Evolutionary conservation across 2,888 invertebrate genomes (phyloP).

Genomic region (Uropetala carovei): DNA sequence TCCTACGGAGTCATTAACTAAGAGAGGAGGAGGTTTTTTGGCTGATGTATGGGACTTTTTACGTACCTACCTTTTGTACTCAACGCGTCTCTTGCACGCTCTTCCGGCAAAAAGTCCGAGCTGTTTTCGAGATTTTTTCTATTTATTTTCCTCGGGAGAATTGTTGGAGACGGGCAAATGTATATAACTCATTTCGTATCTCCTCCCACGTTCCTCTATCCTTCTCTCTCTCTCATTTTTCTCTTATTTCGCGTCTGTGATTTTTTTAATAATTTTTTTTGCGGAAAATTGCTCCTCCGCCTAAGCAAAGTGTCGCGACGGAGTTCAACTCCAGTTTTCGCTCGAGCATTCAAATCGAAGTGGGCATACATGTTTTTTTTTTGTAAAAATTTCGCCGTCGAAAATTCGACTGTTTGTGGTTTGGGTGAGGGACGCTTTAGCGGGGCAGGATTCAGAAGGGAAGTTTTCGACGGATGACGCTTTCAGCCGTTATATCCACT

Average conservation of each 20-base stretch:
- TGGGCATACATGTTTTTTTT: no score
- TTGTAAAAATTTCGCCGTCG: no score
- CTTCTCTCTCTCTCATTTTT: not conserved
- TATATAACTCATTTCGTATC: not conserved
- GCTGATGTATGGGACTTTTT: constrained; percentile 26
- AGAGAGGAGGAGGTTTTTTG: constrained; percentile 27
- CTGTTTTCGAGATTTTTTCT: not conserved
- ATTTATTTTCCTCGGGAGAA: not conserved
- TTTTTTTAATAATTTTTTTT: not conserved
- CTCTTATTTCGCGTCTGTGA: not conserved
- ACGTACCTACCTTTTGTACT: not conserved
- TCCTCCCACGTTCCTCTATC: not conserved
- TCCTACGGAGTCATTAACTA: constrained; percentile 34
- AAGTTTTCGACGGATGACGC: no score
- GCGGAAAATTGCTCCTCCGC: not conserved
- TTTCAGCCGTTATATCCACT: no score
- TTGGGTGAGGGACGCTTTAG: no score
- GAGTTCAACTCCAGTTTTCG: no score
- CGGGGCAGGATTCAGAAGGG: no score
- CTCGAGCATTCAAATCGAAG: no score
- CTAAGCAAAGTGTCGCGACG: not conserved
- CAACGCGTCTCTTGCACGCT: not conserved
- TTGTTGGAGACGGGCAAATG: not conserved
- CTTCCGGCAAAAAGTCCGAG: not conserved
- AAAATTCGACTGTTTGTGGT: no score